Base-by-base conservation (phyloP, 2,797 vertebrate genomes). In the Carapus acus region DNA sequence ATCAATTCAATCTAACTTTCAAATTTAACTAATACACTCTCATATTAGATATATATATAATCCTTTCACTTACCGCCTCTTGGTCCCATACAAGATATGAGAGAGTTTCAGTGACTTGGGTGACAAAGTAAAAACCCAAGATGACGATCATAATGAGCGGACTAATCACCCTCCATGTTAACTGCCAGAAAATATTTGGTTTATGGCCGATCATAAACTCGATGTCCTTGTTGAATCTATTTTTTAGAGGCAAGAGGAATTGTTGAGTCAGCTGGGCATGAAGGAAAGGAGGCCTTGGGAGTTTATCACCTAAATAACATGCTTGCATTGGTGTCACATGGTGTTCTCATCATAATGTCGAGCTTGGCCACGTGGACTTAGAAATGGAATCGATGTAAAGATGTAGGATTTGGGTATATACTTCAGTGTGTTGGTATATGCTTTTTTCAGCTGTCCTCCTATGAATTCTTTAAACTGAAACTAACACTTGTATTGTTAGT, bases 111-210 rank as follows among this genome's bases (percentile, higher is more conserved):
- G 51, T 82, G 70, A 96, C 72, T 77, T 90, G 83, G 16, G 91
- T 87, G 47, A 93, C 87, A 37, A 97, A 87, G 82, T 91, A 97
- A 79, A 93, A 94, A 0, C 95, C 1, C 58, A 97, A 84, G 73
- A 97, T 94, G 72, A 90, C 21, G 49, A 93, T 22, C 90, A 97
- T 93, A 58, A 97, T 87, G 45, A 94, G 62, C 0, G 94, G 94
- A 48, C 94, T 97, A 47, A 96, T 0, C 27, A 90, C 39, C 54
- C 94, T 87, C 94, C 94, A 97, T 0, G 88, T 90, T 27, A 59
- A 43, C 70, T 97, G 94, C 94, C 94, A 97, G 89, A 97, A 97
- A 34, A 95, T 83, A 55, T 93, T 95, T 20, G 94, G 94, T 65
- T 92, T 93, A 79, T 95, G 92, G 56, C 94, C 94, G 2, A 89